Percentiles rank a stretch among this genome's conserved stretches.
These are phyloP conservation scores for Acleris literana DNA, from an alignment of 2,888 invertebrate genomes.

Conservation along the genomic window DNA sequence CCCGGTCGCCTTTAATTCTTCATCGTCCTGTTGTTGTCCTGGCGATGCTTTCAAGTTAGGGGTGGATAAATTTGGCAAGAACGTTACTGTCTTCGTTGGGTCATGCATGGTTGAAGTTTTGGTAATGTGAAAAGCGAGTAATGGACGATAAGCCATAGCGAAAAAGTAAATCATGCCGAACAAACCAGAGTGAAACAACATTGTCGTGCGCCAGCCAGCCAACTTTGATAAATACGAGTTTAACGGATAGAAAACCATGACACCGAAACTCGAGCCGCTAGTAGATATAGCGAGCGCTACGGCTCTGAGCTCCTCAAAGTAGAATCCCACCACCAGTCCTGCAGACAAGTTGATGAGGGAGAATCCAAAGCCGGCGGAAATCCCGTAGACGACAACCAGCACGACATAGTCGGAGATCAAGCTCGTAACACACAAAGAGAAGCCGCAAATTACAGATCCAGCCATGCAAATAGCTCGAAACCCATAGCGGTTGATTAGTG, in stretches of 20 bases:
- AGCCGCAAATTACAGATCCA: slow-evolving; percentile 63
- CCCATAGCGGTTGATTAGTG: slow-evolving; percentile 74
- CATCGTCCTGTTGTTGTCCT: slow-evolving; percentile 44
- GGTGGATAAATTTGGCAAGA: slow-evolving; percentile 58
- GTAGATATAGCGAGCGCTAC: slow-evolving; percentile 65
- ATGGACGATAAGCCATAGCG: slow-evolving; percentile 67
- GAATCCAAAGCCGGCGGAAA: slow-evolving; percentile 64
- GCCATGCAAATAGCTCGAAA: slow-evolving; percentile 70
- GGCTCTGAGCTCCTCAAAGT: slow-evolving; percentile 70
- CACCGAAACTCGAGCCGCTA: slow-evolving; percentile 69
- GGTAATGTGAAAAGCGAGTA: slow-evolving; percentile 64
- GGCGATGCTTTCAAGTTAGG: slow-evolving; percentile 46
- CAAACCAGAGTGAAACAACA: slow-evolving; percentile 67
- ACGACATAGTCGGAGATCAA: slow-evolving; percentile 56
- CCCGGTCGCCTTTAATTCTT: slow-evolving; percentile 48
- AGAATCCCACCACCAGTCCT: slow-evolving; percentile 70
- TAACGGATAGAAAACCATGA: slow-evolving; percentile 64
- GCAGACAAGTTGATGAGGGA: slow-evolving; percentile 67
- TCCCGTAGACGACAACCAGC: slow-evolving; percentile 65
- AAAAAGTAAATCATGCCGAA: slow-evolving; percentile 64
- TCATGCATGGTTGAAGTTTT: slow-evolving; percentile 56
- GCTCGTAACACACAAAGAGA: slow-evolving; percentile 61
- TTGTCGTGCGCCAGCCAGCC: slow-evolving; percentile 67
- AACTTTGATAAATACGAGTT: slow-evolving; percentile 60
- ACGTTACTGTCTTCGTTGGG: slow-evolving; percentile 68